These are phyloP conservation scores for Acropora tenuis DNA, from an alignment of 64 coral and sea anemone species.

Conservation along the genomic window DNA sequence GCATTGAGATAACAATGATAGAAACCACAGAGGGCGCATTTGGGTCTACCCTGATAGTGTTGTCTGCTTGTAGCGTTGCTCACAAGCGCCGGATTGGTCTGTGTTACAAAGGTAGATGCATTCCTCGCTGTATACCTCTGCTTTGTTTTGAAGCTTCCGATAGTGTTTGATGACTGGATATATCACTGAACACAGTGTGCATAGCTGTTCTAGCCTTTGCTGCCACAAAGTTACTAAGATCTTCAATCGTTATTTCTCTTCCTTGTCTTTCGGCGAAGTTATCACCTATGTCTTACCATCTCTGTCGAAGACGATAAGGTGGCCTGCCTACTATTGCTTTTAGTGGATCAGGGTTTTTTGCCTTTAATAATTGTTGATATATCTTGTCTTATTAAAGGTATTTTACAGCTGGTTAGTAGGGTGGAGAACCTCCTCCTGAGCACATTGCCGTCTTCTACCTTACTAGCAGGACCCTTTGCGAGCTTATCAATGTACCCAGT, in stretches of 20 bases:
- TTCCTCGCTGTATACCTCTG: neutral
- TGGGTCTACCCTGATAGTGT: neutral
- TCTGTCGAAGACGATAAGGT: conserved; percentile 3
- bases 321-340: conserved; percentile 30
- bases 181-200: conserved; percentile 56
- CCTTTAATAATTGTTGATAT: neutral
- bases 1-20: conserved; percentile 62
- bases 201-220: conserved; percentile 67
- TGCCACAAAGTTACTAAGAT: conserved; percentile 36
- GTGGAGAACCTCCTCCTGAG: conserved; percentile 56
- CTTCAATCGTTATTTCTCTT: too few relatives aligned
- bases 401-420: conserved; percentile 65
- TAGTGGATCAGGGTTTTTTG: conserved; percentile 3
- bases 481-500: conserved; percentile 24
- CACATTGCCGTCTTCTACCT: conserved; percentile 22
- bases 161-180: neutral
- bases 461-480: neutral
- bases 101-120: conserved; percentile 51
- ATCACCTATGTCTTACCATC: conserved; percentile 43
- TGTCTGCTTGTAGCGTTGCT: neutral
- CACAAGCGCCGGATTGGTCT: conserved; percentile 5
- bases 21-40: conserved; percentile 23
- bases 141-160: neutral
- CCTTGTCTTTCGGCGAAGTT: neutral
- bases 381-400: conserved; percentile 54